These are phyloP conservation scores for Selenia dentaria DNA, from an alignment of 2,888 invertebrate genomes.

Conservation along the genomic window DNA sequence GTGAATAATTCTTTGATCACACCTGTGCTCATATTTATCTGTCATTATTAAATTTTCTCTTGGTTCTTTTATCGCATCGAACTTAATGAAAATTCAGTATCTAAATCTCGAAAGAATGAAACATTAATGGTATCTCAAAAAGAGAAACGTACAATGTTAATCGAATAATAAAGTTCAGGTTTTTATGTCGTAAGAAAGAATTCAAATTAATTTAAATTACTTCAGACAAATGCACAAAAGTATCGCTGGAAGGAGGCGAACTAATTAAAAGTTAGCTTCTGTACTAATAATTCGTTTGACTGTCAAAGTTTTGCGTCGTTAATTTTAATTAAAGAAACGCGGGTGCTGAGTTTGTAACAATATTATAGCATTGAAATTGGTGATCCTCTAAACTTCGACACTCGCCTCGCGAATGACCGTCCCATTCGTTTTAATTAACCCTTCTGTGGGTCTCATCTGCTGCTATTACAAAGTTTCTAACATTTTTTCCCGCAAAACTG, in stretches of 20 bases:
- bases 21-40: constrained; percentile 34
- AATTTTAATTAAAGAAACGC: constrained; percentile 85
- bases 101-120: constrained; percentile 28
- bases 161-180: constrained; percentile 39
- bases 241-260: constrained; percentile 75
- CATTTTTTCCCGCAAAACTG: constrained; percentile 51
- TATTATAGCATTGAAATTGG: constrained; percentile 83
- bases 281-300: constrained; percentile 84
- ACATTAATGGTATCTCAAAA: constrained; percentile 24
- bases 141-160: constrained; percentile 32
- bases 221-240: constrained; percentile 78
- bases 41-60: constrained; percentile 35
- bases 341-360: constrained; percentile 77
- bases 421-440: constrained; percentile 82
- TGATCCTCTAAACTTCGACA: constrained; percentile 83
- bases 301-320: constrained; percentile 84
- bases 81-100: constrained; percentile 40
- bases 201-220: constrained; percentile 77
- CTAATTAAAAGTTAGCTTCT: constrained; percentile 83
- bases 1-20: constrained; percentile 52
- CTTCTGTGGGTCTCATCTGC: constrained; percentile 68
- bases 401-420: constrained; percentile 74
- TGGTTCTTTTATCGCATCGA: constrained; percentile 37
- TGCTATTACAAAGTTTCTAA: constrained; percentile 63
- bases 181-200: constrained; percentile 56